These are phyloP conservation scores for Drosophila ironensis DNA, from an alignment of 1,140 invertebrate genomes.

Conservation along the genomic window DNA sequence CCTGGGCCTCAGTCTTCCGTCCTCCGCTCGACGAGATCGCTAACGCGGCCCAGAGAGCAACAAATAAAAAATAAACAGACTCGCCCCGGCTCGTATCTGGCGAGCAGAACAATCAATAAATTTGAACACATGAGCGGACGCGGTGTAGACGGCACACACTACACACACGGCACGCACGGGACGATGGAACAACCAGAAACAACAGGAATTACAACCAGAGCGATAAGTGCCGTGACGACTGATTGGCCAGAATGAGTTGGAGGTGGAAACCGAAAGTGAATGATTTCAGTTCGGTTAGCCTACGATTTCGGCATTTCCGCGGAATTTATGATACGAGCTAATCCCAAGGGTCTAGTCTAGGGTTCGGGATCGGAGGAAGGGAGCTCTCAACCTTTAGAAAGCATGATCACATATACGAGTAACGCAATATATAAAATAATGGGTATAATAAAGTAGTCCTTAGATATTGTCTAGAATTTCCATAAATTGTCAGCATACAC, in stretches of 20 bases:
- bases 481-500: no score
- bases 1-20: slow-evolving; percentile 8
- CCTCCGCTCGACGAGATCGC: slow-evolving; percentile 12
- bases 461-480: no score
- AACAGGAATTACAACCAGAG: slow-evolving; percentile 38
- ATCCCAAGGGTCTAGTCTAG: no score
- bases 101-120: slow-evolving; percentile 80
- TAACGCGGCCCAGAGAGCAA: not conserved
- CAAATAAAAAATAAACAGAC: slow-evolving; percentile 39
- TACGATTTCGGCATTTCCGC: no score
- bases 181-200: slow-evolving; percentile 5
- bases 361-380: no score
- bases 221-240: slow-evolving; percentile 75
- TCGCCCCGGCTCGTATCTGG: slow-evolving; percentile 72
- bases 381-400: no score
- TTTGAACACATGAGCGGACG: slow-evolving; percentile 80
- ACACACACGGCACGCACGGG: slow-evolving; percentile 12
- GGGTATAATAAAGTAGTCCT: no score
- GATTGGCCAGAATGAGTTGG: slow-evolving; percentile 54
- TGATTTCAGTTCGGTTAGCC: no score
- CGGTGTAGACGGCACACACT: slow-evolving; percentile 44
- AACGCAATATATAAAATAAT: no score
- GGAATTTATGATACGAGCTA: no score
- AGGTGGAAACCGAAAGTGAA: slow-evolving; percentile 5
- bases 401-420: no score